These are phyloP conservation scores for Acronicta alni DNA, from an alignment of 2,888 invertebrate genomes.

Conservation along the genomic window DNA sequence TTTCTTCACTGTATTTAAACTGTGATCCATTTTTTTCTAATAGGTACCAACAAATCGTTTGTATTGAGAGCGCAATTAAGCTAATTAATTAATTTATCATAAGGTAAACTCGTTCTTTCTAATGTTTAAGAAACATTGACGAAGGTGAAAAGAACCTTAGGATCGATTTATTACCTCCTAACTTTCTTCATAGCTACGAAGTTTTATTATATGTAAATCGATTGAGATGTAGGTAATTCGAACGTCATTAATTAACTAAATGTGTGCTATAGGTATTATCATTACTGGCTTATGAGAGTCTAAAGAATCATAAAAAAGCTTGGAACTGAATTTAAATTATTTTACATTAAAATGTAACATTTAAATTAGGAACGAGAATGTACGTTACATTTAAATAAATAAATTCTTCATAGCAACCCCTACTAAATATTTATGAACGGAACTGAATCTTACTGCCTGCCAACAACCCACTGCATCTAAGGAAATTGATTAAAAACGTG, in stretches of 20 bases:
- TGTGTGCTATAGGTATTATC: constrained; percentile 15
- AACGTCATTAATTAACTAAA: constrained; percentile 38
- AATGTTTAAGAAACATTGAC: background rate
- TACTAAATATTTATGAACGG: constrained; percentile 46
- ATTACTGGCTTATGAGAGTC: too few species aligned
- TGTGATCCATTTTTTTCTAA: too few species aligned
- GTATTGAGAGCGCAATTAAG: too few species aligned
- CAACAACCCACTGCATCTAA: constrained; percentile 37
- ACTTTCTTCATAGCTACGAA: constrained; percentile 36
- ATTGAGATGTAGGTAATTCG: constrained; percentile 35
- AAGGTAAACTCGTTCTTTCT: background rate
- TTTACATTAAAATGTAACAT: constrained; percentile 24
- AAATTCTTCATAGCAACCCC: constrained; percentile 2
- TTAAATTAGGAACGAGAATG: constrained; percentile 25
- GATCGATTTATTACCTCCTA: constrained; percentile 37
- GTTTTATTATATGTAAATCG: constrained; percentile 10
- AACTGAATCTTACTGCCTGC: constrained; percentile 30
- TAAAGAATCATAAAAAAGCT: constrained; percentile 30
- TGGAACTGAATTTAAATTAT: constrained; percentile 25
- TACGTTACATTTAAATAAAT: constrained; percentile 13
- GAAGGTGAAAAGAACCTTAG: constrained; percentile 6
- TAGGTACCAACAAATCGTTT: too few species aligned
- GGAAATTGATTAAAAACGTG: constrained; percentile 69
- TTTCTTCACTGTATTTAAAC: too few species aligned
- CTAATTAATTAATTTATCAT: background rate